Evolutionary conservation across 92 coral and sea anemone genomes (phyloP), one percentile per base, ranked within the genome.

Genomic region (Muricea muricata): DNA sequence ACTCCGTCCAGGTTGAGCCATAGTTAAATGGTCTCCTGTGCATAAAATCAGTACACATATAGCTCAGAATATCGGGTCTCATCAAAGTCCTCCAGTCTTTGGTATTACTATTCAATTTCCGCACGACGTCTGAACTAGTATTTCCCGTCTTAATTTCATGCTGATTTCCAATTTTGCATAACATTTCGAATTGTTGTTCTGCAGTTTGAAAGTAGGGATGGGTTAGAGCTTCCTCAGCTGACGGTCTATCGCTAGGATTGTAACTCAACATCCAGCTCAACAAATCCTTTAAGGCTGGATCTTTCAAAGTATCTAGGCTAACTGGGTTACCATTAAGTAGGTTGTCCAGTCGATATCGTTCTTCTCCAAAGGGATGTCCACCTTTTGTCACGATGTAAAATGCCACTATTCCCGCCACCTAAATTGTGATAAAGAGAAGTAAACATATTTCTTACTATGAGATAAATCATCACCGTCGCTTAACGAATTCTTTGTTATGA

Each of bases 271-370:
- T 39, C 45, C 45, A 39, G 45, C 6, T 4, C 11, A 39, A 39
- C 45, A 39, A 39, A 39, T 39, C 45, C 11, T 39, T 39, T 20
- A 55, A 18, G 65, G 14, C 24, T 6, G 21, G 65, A 55, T 55
- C 14, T 13, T 18, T 24, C 24, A 55, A 24, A 4, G 6, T 55
- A 18, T 55, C 65, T 20, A 55, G 18, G 28, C 65, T 20, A 55
- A 55, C 65, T 55, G 65, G 65, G 65, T 55, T 55, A 24, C 65
- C 65, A 55, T 55, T 20, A 55, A 55, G 65, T 18, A 55, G 14
- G 28, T 55, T 55, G 21, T 13, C 8, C 6, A 18, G 65, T 6
- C 65, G 65, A 13, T 55, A 7, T 3, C 8, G 8, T 24, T 55
- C 65, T 18, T 18, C 21, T 18, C 65, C 4, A 55, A 55, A 55